Conservation (phyloP, 1,140 invertebrate genomes). For the Globodera ellingtonae region DNA sequence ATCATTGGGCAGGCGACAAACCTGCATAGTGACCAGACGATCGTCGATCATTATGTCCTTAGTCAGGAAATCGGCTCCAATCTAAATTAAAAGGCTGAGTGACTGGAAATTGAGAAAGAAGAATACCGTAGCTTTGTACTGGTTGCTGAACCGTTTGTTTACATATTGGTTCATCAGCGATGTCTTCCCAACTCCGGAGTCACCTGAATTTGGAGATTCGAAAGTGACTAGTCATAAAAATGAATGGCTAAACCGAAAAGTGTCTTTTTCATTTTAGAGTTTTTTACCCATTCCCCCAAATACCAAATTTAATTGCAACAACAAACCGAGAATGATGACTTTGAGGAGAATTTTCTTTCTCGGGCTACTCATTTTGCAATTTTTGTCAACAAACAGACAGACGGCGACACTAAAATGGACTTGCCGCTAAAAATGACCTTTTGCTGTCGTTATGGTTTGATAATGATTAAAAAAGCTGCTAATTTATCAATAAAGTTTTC, state of each 20-base stretch:
- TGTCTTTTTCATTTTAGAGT: too few relatives aligned
- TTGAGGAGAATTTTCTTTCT: conserved; percentile 63
- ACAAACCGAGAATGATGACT: conserved; percentile 51
- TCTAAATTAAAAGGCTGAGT: conserved; percentile 65
- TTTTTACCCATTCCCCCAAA: too few relatives aligned
- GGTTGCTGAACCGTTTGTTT: conserved; percentile 98
- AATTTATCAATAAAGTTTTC: too few relatives aligned
- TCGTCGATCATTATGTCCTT: conserved; percentile 99
- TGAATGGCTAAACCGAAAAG: too few relatives aligned
- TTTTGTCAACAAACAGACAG: neutral
- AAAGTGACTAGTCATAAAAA: too few relatives aligned
- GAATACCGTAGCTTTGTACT: conserved; percentile 89
- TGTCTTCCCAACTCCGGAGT: conserved; percentile 85
- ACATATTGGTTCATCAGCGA: conserved; percentile 99
- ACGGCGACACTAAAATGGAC: neutral
- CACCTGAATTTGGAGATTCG: conserved; percentile 48
- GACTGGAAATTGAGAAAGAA: neutral
- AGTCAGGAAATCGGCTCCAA: conserved; percentile 98
- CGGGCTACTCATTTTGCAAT: conserved; percentile 27
- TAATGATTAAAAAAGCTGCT: too few relatives aligned
- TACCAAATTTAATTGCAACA: neutral
- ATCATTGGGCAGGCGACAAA: conserved; percentile 64
- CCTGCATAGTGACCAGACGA: conserved; percentile 97
- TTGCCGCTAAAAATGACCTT: neutral
- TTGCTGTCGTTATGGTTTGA: too few relatives aligned